A percentile compares a stretch with the other conserved stretches of the same genome.
phyloP scores from a whole-genome alignment of 2,888 invertebrate genomes.

The Mythimna ferrago region DNA sequence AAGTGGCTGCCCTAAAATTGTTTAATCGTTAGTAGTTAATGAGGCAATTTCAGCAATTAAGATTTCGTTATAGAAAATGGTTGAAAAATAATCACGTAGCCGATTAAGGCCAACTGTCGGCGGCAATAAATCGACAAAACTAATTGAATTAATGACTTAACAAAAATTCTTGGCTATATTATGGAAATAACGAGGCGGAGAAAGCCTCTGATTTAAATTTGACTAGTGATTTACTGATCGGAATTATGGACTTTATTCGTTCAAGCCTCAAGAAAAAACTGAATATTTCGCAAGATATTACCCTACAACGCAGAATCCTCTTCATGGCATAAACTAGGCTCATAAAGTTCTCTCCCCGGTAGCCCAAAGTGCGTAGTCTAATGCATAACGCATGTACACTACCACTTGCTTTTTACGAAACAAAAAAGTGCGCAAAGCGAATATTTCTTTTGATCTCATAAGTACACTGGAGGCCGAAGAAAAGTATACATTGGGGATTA shows the following conservation, averaged over 20 bases:
- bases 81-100: slow-evolving; percentile 62
- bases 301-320: not conserved
- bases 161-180: slow-evolving; percentile 39
- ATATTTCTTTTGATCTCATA: slow-evolving; percentile 69
- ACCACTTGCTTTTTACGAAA: slow-evolving; percentile 36
- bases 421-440: slow-evolving; percentile 52
- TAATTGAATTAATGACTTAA: slow-evolving; percentile 60
- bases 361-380: slow-evolving; percentile 42
- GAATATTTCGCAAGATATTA: slow-evolving; percentile 8
- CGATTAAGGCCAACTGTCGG: slow-evolving; percentile 60
- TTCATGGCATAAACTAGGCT: slow-evolving; percentile 16
- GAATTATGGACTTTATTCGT: not conserved
- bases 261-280: slow-evolving; percentile 3
- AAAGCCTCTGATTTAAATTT: slow-evolving; percentile 15
- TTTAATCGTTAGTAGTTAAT: slow-evolving; percentile 59
- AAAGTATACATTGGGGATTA: slow-evolving; percentile 65
- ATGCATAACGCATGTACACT: slow-evolving; percentile 59
- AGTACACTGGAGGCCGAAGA: slow-evolving; percentile 65
- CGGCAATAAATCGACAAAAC: slow-evolving; percentile 57
- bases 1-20: slow-evolving; percentile 50
- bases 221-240: slow-evolving; percentile 15
- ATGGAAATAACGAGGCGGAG: slow-evolving; percentile 24
- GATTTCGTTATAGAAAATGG: slow-evolving; percentile 56
- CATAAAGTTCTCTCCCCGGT: slow-evolving; percentile 31
- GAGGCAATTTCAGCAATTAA: slow-evolving; percentile 59